phyloP scores from a whole-genome alignment of 2,113 vertebrate species.

The Harpagus bidentatus region DNA sequence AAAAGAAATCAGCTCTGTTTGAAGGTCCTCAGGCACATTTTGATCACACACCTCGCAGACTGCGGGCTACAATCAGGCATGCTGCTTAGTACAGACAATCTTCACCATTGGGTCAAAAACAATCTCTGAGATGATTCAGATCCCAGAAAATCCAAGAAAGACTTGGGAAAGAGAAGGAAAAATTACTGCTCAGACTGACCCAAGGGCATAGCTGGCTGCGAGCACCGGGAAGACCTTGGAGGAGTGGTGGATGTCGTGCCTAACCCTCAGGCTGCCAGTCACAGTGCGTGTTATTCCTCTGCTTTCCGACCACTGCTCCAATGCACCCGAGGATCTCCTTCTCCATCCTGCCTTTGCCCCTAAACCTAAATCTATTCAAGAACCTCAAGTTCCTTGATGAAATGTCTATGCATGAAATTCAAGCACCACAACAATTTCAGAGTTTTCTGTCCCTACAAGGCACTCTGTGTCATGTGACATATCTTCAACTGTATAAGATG shows the following conservation, averaged over 20 bases:
- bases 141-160: neutral
- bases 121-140: neutral
- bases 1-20: neutral
- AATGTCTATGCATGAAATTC: neutral
- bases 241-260: neutral
- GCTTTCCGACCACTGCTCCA: neutral
- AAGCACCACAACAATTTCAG: neutral
- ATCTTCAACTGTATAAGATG: neutral
- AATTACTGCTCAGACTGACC: neutral
- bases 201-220: neutral
- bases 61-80: neutral
- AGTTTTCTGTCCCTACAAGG: neutral
- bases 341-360: neutral
- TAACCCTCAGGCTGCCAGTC: neutral
- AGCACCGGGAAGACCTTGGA: neutral
- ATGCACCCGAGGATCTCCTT: accelerated
- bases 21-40: neutral
- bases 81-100: neutral
- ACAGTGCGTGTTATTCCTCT: neutral
- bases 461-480: neutral
- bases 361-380: neutral
- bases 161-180: neutral
- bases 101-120: neutral
- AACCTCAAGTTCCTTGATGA: neutral
- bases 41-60: neutral